Evolutionary conservation across 2,888 invertebrate genomes (phyloP).

Genomic region (Leptothorax acervorum): DNA sequence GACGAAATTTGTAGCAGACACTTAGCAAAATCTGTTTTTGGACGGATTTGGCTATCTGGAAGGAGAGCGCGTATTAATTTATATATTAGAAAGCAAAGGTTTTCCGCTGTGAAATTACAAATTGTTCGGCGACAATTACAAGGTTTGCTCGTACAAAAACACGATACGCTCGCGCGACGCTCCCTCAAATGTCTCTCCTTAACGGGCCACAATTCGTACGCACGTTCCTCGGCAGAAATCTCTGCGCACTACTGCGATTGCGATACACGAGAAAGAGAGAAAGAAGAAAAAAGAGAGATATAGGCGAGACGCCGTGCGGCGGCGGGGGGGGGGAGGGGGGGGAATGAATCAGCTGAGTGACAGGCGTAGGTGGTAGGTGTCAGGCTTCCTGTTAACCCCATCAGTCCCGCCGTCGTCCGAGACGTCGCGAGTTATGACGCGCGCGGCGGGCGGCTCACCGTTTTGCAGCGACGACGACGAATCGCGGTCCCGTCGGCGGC

Average conservation of each 20-base stretch:
- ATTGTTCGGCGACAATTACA: neutral
- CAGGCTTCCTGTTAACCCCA: slow-evolving; percentile 23
- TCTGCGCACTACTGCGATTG: neutral
- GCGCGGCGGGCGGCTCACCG: slow-evolving; percentile 20
- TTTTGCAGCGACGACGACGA: slow-evolving; percentile 12
- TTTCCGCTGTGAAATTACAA: neutral
- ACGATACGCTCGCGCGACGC: neutral
- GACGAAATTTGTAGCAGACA: neutral
- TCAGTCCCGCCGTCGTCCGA: neutral
- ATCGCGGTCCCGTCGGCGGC: neutral
- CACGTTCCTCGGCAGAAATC: neutral
- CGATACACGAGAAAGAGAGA: neutral
- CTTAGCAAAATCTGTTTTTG: neutral
- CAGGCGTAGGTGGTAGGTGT: slow-evolving; percentile 58
- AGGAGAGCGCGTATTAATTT: neutral
- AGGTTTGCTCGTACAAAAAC: neutral
- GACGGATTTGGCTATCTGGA: neutral
- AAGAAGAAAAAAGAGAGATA: too few species aligned
- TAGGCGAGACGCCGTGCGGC: neutral
- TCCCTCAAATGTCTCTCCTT: neutral
- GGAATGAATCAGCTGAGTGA: slow-evolving; percentile 76
- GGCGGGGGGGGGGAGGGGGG: neutral
- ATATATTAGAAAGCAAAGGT: neutral
- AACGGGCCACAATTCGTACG: neutral
- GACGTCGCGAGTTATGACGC: neutral